Percentiles rank a stretch among this genome's conserved stretches.
Evolutionary conservation across 53 echinoderm and acorn worm species (phyloP).

Genomic region (Echinometra lucunter): DNA sequence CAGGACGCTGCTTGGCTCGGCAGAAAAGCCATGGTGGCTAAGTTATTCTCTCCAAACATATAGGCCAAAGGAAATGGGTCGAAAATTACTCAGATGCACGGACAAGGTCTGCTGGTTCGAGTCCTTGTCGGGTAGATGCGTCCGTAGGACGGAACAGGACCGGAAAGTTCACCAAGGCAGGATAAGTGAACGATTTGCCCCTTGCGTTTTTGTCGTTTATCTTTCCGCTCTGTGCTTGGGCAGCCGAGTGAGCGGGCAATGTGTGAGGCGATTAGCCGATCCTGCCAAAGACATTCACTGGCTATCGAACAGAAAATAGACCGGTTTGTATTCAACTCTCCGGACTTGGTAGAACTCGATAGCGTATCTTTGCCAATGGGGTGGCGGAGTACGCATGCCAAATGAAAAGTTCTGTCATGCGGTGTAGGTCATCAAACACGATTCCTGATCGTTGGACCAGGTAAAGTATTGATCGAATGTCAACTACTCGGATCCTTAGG

Average conservation of each 20-base stretch:
- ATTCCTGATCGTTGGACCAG: conserved; percentile 28
- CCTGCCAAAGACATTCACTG: not conserved
- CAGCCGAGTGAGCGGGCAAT: conserved; percentile 18
- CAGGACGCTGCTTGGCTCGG: conserved; percentile 69
- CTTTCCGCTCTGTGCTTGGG: conserved; percentile 68
- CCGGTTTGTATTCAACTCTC: not conserved
- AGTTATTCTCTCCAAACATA: conserved; percentile 67
- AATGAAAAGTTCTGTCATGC: conserved; percentile 33
- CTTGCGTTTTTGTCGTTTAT: conserved; percentile 11
- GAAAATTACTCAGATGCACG: not conserved
- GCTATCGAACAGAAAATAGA: not conserved
- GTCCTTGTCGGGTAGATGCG: conserved; percentile 33
- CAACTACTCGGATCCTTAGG: not conserved
- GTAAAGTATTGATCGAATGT: conserved; percentile 52
- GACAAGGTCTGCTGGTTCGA: conserved; percentile 48
- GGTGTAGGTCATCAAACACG: conserved; percentile 33
- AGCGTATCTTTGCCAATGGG: conserved; percentile 13
- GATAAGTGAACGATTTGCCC: not conserved
- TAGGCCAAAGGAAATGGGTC: conserved; percentile 16
- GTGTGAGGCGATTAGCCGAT: conserved; percentile 32
- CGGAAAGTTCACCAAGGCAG: not conserved
- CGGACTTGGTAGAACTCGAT: not conserved
- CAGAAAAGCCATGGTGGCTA: conserved; percentile 61
- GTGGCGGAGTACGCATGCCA: not conserved
- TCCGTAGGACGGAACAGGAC: not conserved